Evolutionary conservation across 2,888 invertebrate species (phyloP).

Genomic region (Temnothorax rugatulus): DNA sequence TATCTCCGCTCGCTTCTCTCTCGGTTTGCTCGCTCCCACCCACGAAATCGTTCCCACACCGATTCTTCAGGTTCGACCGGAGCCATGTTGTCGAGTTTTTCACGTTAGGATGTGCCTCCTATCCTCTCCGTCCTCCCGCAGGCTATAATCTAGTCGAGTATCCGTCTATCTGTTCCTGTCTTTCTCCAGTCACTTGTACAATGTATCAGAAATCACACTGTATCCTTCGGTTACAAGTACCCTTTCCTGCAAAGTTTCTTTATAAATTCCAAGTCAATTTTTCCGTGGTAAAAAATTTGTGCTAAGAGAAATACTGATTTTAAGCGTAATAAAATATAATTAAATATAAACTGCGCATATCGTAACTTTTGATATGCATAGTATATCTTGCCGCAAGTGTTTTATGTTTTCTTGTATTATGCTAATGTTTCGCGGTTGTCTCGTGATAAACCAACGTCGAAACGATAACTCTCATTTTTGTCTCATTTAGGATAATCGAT

Average conservation of each 20-base stretch:
- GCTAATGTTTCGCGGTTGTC: slow-evolving; percentile 60
- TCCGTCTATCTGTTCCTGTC: slow-evolving; percentile 23
- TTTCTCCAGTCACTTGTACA: slow-evolving; percentile 16
- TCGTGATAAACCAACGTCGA: neutral
- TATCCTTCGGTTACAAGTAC: neutral
- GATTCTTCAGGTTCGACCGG: slow-evolving; percentile 55
- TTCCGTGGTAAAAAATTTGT: neutral
- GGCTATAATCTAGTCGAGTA: slow-evolving; percentile 39
- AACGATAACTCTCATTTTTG: slow-evolving; percentile 46
- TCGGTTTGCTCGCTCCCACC: slow-evolving; percentile 62
- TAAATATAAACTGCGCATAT: neutral
- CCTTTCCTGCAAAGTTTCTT: neutral
- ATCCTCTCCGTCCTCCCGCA: slow-evolving; percentile 18
- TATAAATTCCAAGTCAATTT: neutral
- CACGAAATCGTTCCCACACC: slow-evolving; percentile 54
- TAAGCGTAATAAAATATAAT: too few species aligned
- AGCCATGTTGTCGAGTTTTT: slow-evolving; percentile 32
- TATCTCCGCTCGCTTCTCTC: slow-evolving; percentile 57
- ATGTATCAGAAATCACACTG: slow-evolving; percentile 4
- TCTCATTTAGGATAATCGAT: slow-evolving; percentile 60
- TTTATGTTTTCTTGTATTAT: neutral
- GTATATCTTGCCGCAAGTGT: neutral
- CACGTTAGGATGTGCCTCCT: slow-evolving; percentile 23
- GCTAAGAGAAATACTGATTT: neutral
- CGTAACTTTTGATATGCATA: neutral